Conservation (phyloP, 2,113 vertebrate genomes). For the Nibea albiflora region DNA sequence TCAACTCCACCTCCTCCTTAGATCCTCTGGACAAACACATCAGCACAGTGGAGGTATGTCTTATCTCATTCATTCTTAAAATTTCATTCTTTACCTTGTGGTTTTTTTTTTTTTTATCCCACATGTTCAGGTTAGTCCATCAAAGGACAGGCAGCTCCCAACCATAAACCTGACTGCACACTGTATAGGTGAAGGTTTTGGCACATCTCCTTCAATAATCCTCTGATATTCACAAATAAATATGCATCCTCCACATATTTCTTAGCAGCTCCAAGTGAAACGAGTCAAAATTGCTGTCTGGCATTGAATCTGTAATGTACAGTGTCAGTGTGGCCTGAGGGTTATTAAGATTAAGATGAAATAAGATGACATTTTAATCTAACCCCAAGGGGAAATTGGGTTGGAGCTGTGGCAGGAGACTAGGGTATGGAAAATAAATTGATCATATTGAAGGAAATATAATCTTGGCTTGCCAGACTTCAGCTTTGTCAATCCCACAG, state of each 20-base stretch:
- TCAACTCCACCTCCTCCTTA: constrained; percentile 82
- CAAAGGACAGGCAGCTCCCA: too few relatives aligned
- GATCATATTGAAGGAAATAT: constrained; percentile 44
- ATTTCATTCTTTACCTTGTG: constrained; percentile 20
- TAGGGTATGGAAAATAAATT: constrained; percentile 48
- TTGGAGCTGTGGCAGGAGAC: constrained; percentile 13
- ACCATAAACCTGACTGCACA: neutral
- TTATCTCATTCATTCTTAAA: neutral
- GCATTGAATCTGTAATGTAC: constrained; percentile 12
- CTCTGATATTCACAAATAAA: constrained; percentile 19
- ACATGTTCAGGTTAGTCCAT: neutral
- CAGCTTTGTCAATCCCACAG: constrained; percentile 28
- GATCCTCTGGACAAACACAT: constrained; percentile 88
- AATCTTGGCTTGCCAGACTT: constrained; percentile 43
- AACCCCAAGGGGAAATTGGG: constrained; percentile 35
- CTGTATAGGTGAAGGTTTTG: neutral
- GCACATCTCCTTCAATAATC: constrained; percentile 16
- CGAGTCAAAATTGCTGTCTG: constrained; percentile 9
- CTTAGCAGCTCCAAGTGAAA: constrained; percentile 8
- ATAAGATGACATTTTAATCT: constrained; percentile 56
- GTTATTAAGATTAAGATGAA: constrained; percentile 60
- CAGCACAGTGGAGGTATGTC: constrained; percentile 88
- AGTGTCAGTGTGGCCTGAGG: constrained; percentile 21
- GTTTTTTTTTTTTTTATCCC: constrained; percentile 32
- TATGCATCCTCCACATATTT: neutral